Base-by-base conservation (phyloP, 2,797 vertebrate species). In the Odontamblyopus lacepedii region DNA sequence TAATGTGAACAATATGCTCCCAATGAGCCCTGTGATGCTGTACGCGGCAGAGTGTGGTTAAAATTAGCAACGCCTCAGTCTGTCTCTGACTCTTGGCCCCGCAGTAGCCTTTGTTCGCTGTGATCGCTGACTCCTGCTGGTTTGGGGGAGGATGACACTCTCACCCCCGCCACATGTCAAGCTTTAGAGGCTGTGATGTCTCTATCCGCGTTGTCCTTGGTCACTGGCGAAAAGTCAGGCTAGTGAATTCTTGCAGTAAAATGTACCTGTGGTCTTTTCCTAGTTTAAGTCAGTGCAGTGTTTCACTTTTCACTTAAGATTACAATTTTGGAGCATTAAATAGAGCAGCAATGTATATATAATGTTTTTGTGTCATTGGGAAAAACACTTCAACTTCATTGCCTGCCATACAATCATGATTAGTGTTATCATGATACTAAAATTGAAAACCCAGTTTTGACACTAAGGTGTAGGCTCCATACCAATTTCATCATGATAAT, bases 1-100 rank as follows among this genome's bases (percentile, higher is more conserved):
- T 90, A 92, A 93, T 90, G 59, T 86, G 90, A 91, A 89, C 86
- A 91, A 72, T 84, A 85, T 91, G 92, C 81, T 85, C 83, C 83
- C 88, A 91, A 92, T 89, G 87, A 89, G 83, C 83, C 88, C 78
- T 82, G 80, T 78, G 87, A 84, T 89, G 81, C 79, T 78, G 85
- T 78, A 82, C 71, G 83, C 82, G 67, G 74, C 78, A 27, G 44
- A 48, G 44, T 88, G 85, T 79, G 79, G 76, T 86, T 85, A 79
- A 84, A 83, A 75, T 79, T 69, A 83, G 83, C 84, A 78, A 51
- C 50, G n/a, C 70, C 80, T 44, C 77, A 68, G 67, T 80, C 77
- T 76, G 72, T 62, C 64, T 62, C 71, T 66, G 68, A 71, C 63
- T 32, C 30, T 73, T 80, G 82, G 26, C 78, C 66, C 69, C 59